Evolutionary conservation across 2,888 invertebrate genomes (phyloP), one percentile per base, ranked within the genome.

Genomic region (Beris chalybata): DNA sequence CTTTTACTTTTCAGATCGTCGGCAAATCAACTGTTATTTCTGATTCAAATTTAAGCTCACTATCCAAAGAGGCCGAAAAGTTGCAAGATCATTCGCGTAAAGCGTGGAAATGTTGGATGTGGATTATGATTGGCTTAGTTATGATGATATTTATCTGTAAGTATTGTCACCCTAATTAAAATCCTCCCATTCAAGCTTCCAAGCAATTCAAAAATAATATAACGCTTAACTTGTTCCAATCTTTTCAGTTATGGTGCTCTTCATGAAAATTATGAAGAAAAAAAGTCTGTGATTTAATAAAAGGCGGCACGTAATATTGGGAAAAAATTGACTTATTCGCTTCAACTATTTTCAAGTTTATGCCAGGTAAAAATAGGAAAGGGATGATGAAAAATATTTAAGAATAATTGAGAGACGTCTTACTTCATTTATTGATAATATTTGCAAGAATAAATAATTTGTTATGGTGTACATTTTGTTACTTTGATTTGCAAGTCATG

Each of bases 41-140:
- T 0, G 95, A 95, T 70, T 83, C 85, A 12, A 96, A 96, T 79
- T 83, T 89, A 72, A 81, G 82, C 32, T 90, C 91, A 50, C 81
- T 97, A 67, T 89, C 89, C 76, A 85, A 85, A 48, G 95, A 96
- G 80, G 91, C 93, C 0, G 88, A 89, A 50, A 87, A 91, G 74
- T 82, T 97, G 45, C 89, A 90, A 71, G 91, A 91, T 71, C 94
- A 95, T 80, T 94, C 92, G 29, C 86, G 87, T 70, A 88, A 91
- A 70, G 91, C 92, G 0, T 96, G 94, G 87, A 93, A 93, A 76
- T 97, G 96, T 79, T 95, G 95, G 95, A 87, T 96, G 71, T 96
- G 95, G 94, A 81, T 95, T 45, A 91, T 96, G 91, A 83, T 97
- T 64, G 86, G 89, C 5, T 83, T 93, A 57, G 95, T 97, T 55